Evolutionary conservation across 2,797 vertebrate species (phyloP).

Genomic region (Odontamblyopus lacepedii): DNA sequence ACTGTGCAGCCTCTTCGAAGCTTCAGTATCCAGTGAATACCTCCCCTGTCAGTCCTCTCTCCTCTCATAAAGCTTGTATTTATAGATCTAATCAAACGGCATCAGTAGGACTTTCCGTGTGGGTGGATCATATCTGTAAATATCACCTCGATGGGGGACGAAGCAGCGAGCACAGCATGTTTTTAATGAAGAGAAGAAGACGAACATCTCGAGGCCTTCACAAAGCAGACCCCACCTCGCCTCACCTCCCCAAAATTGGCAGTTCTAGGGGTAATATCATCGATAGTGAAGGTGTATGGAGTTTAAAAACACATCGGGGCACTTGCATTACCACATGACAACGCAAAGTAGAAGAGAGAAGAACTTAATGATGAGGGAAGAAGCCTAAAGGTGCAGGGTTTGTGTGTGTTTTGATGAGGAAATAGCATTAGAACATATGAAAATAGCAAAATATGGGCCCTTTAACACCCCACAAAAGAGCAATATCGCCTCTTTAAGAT

Average conservation of each 20-base stretch:
- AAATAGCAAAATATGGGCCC: no score
- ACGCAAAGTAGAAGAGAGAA: no score
- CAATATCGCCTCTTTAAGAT: slow-evolving; percentile 1
- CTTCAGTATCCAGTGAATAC: not conserved
- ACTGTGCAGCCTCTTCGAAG: no score
- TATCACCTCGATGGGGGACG: not conserved
- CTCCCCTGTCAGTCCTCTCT: not conserved
- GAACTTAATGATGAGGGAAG: no score
- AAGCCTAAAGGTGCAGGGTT: no score
- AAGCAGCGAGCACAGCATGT: slow-evolving; percentile 1
- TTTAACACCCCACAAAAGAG: no score
- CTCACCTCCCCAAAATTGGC: not conserved
- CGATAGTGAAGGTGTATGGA: no score
- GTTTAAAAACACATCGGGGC: no score
- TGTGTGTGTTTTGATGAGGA: no score
- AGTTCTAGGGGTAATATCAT: no score
- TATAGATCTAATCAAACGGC: slow-evolving; percentile 5
- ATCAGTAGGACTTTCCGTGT: not conserved
- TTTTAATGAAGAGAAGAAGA: slow-evolving; percentile 1
- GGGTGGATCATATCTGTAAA: slow-evolving; percentile 7
- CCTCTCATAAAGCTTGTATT: not conserved
- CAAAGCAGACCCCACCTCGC: not conserved
- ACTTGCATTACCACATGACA: no score
- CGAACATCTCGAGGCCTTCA: not conserved
- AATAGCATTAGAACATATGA: no score